phyloP scores from a whole-genome alignment of 1,140 invertebrate genomes.

The Sitodiplosis mosellana region DNA sequence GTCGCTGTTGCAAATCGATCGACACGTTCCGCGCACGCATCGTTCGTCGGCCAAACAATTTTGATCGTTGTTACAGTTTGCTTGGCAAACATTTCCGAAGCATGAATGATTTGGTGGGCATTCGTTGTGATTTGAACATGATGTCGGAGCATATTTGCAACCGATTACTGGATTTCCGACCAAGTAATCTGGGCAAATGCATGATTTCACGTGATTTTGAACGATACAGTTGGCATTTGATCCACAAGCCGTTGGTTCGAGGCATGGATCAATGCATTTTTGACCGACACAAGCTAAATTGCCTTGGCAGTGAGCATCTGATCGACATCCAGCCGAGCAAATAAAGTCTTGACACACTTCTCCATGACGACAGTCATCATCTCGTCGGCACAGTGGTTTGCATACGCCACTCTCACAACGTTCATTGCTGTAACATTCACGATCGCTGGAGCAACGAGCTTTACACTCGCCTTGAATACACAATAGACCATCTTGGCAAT shows the following conservation, averaged over 20 bases:
- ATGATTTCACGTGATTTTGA: conserved; percentile 48
- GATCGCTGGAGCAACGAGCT: conserved; percentile 52
- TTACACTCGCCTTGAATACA: conserved; percentile 54
- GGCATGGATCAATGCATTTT: conserved; percentile 57
- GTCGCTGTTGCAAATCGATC: conserved; percentile 69
- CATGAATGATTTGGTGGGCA: conserved; percentile 51
- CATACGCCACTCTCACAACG: conserved; percentile 49
- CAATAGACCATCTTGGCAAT: conserved; percentile 45
- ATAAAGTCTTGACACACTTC: conserved; percentile 68
- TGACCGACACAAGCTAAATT: conserved; percentile 51
- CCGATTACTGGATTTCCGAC: conserved; percentile 52
- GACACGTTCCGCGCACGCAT: conserved; percentile 61
- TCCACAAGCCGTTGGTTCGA: conserved; percentile 58
- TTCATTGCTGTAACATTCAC: conserved; percentile 63
- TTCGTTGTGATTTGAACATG: conserved; percentile 40
- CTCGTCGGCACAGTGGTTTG: conserved; percentile 49
- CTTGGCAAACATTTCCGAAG: conserved; percentile 51
- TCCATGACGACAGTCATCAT: conserved; percentile 62
- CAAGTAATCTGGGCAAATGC: conserved; percentile 49
- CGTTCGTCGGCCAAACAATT: conserved; percentile 69
- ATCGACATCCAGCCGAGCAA: conserved; percentile 60
- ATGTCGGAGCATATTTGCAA: conserved; percentile 45
- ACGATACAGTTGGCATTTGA: conserved; percentile 57
- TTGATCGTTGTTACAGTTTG: conserved; percentile 55
- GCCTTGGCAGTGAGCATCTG: conserved; percentile 52